Evolutionary conservation across 2,888 invertebrate species (phyloP).

Genomic region (Cantharis nigra): DNA sequence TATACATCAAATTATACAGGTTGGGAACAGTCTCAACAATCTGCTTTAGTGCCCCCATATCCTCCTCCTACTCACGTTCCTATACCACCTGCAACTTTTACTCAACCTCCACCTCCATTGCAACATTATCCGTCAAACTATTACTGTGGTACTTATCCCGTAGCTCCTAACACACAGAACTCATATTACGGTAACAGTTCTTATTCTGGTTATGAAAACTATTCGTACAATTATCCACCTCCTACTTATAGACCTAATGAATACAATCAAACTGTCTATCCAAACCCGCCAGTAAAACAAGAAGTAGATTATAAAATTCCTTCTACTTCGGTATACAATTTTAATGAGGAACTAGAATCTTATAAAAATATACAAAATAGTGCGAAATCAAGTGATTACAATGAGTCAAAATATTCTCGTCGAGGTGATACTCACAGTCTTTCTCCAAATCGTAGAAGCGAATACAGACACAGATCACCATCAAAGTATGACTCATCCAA

Average conservation of each 20-base stretch:
- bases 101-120: conserved; percentile 8
- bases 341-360: conserved; percentile 35
- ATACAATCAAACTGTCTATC: neutral
- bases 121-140: neutral
- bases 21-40: neutral
- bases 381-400: conserved; percentile 3
- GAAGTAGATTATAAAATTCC: neutral
- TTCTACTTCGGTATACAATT: conserved; percentile 23
- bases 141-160: neutral
- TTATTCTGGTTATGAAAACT: conserved; percentile 7
- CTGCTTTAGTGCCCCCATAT: conserved; percentile 13
- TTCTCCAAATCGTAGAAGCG: neutral
- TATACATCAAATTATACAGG: neutral
- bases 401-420: neutral
- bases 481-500: neutral
- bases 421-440: neutral
- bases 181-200: neutral
- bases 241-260: neutral
- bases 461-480: neutral
- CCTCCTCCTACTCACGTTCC: conserved; percentile 11
- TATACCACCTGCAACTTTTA: neutral
- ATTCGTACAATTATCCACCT: conserved; percentile 6
- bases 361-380: conserved; percentile 35
- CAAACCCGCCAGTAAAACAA: neutral
- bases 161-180: neutral